Evolutionary conservation across 2,888 invertebrate species (phyloP).

Genomic region (Labia minor): DNA sequence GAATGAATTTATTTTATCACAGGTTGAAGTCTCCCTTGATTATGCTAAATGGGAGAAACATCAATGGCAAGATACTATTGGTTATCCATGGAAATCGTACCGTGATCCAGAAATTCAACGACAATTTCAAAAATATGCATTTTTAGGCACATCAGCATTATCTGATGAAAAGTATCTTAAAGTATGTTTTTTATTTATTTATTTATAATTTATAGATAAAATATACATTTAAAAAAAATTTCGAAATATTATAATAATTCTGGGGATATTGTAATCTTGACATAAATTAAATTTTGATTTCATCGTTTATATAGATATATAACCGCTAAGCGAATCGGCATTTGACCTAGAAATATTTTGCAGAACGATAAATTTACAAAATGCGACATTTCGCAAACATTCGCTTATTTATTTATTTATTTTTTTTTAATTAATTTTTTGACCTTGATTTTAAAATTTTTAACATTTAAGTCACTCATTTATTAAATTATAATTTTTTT

Average conservation of each 20-base stretch:
- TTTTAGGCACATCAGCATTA: slow-evolving; percentile 61
- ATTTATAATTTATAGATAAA: neutral
- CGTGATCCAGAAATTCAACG: slow-evolving; percentile 55
- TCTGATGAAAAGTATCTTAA: slow-evolving; percentile 45
- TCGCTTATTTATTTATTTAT: too few species aligned
- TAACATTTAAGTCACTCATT: too few species aligned
- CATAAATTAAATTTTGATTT: neutral
- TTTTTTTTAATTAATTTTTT: too few species aligned
- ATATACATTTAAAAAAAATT: too few species aligned
- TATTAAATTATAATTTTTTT: too few species aligned
- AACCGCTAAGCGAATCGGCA: too few species aligned
- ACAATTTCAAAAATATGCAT: slow-evolving; percentile 62
- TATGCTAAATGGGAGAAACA: slow-evolving; percentile 47
- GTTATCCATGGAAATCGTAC: slow-evolving; percentile 62
- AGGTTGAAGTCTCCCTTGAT: slow-evolving; percentile 37
- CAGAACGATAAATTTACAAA: too few species aligned
- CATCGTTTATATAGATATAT: too few species aligned
- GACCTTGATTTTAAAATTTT: too few species aligned
- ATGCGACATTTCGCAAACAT: neutral
- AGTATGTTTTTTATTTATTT: slow-evolving; percentile 32
- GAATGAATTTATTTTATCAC: slow-evolving; percentile 26
- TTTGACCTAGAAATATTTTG: too few species aligned
- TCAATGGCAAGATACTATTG: slow-evolving; percentile 53
- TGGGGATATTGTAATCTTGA: neutral
- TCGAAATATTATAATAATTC: too few species aligned